Evolutionary conservation across 2,113 vertebrate genomes (phyloP), one percentile per base, ranked within the genome.

Genomic region (Ceuthmochares aereus): DNA sequence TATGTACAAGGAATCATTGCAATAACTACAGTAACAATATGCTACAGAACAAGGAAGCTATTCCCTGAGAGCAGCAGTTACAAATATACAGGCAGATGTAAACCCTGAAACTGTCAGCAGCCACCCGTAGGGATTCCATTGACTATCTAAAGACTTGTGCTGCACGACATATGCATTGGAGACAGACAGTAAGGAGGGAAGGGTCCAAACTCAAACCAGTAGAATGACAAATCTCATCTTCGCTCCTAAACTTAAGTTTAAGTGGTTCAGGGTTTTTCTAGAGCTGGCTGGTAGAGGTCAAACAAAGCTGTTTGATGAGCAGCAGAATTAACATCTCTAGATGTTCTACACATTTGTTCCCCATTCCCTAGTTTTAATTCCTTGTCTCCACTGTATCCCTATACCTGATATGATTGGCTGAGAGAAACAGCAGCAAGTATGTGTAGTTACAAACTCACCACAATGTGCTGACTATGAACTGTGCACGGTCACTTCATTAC

Each of bases 391-490:
- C 2, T 40, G 29, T 26, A 27, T 3, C 5, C 4, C 11, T 10
- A 5, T 66, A 6, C 4, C 29, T 12, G 5, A 3, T 55, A 5
- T 13, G 6, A 47, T 47, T 77, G 32, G 22, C 32, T 69, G 60
- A 89, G 32, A 37, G 37, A 68, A 87, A 20, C 10, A 8, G 16
- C 23, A 43, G 9, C 51, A 60, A 2, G 1, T 9, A 2, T 2
- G 3, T 45, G 13, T 20, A 67, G 19, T 45, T 55, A 36, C 15
- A 76, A 27, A 45, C 21, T 17, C 67, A 49, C 42, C 18, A 20
- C 40, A 25, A 0, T 0, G 0, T 45, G 8, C 32, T 51, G 16
- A 25, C 7, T 85, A 43, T 0, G 1, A 9, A 7, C 37, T 67
- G 16, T 16, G 7, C 1, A 5, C 9, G 73, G 40, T 32, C 22